Evolutionary conservation across 2,888 invertebrate genomes (phyloP).

Genomic region (Calephelis perditalis): DNA sequence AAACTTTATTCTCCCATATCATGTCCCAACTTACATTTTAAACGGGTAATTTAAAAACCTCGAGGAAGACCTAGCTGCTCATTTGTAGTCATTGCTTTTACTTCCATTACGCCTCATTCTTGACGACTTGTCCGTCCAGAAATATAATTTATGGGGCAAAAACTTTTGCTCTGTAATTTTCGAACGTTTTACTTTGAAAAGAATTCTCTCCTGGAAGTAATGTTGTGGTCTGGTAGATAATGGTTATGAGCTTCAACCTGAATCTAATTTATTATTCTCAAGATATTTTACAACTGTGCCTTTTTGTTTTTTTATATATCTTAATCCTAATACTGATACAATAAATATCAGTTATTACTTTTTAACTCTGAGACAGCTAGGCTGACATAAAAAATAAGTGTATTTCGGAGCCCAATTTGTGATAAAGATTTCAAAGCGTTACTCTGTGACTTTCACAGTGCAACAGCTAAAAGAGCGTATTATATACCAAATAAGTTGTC

Average conservation of each 20-base stretch:
- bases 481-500: too few species aligned
- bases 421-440: too few species aligned
- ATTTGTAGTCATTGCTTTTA: conserved; percentile 25
- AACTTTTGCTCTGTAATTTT: conserved; percentile 9
- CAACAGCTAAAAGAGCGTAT: too few species aligned
- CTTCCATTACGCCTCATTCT: conserved; percentile 18
- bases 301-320: too few species aligned
- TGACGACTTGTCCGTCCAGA: conserved; percentile 10
- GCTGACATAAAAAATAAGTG: too few species aligned
- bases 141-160: conserved; percentile 11
- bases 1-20: conserved; percentile 28
- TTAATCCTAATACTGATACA: too few species aligned
- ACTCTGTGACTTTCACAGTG: too few species aligned
- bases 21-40: conserved; percentile 28
- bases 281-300: too few species aligned
- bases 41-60: conserved; percentile 28
- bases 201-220: not conserved
- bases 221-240: not conserved
- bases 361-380: too few species aligned
- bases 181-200: conserved; percentile 1
- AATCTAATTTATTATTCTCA: not conserved
- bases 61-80: conserved; percentile 18
- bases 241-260: not conserved
- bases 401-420: too few species aligned
- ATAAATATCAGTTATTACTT: too few species aligned